Conservation (phyloP, 1,140 invertebrate genomes). For the Caenorhabditis inopinata region DNA sequence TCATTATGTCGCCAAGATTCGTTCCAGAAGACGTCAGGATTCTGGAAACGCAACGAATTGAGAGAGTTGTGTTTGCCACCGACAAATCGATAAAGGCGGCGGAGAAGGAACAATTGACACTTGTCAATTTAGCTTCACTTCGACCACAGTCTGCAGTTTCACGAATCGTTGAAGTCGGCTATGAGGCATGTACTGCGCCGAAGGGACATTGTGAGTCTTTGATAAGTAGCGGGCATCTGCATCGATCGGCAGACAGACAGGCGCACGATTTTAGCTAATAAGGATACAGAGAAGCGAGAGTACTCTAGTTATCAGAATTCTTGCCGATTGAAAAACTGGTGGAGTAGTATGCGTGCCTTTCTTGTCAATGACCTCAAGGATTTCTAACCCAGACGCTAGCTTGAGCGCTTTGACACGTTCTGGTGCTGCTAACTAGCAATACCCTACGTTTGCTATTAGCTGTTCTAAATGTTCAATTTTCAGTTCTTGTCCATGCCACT, state of each 20-base stretch:
- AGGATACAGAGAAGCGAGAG: no score
- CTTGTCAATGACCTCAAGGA: no score
- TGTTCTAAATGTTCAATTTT: neutral
- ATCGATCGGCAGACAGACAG: no score
- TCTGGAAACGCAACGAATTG: neutral
- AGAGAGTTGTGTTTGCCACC: slow-evolving; percentile 36
- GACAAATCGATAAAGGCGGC: slow-evolving; percentile 38
- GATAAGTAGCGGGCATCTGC: no score
- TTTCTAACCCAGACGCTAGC: no score
- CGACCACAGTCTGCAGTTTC: neutral
- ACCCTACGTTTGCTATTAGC: no score
- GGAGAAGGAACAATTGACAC: slow-evolving; percentile 43
- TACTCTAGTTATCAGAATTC: no score
- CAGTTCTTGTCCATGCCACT: slow-evolving; percentile 39
- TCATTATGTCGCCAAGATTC: slow-evolving; percentile 40
- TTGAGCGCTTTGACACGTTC: no score
- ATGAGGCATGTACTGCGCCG: slow-evolving; percentile 32
- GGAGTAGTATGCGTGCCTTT: no score
- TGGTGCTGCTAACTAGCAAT: no score
- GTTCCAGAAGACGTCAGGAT: slow-evolving; percentile 21
- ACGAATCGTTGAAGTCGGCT: slow-evolving; percentile 46
- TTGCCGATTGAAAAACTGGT: no score
- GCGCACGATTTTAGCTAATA: no score
- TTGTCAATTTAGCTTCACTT: slow-evolving; percentile 39
- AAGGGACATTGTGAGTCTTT: slow-evolving; percentile 49